phyloP scores from a whole-genome alignment of 2,888 invertebrate genomes.

The Philopedon plagiatum region DNA sequence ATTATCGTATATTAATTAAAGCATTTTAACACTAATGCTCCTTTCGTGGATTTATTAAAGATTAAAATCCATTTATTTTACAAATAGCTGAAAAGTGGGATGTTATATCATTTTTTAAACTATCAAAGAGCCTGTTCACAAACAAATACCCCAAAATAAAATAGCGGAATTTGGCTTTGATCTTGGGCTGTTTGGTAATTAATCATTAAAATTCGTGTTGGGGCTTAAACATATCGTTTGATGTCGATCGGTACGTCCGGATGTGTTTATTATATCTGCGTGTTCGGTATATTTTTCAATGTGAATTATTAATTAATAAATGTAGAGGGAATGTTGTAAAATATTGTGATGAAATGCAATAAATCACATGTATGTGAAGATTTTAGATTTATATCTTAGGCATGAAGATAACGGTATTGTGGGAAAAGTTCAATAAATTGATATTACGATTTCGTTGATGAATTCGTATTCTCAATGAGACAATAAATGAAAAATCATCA shows the following conservation, averaged over 20 bases:
- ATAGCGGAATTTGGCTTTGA: conserved; percentile 3
- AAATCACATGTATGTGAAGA: neutral
- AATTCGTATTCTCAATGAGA: no score
- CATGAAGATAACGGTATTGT: no score
- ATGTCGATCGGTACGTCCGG: conserved; percentile 28
- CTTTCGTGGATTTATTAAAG: no score
- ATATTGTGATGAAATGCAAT: conserved; percentile 1
- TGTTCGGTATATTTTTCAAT: conserved; percentile 38
- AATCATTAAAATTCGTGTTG: conserved; percentile 18
- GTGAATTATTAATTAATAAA: conserved; percentile 28
- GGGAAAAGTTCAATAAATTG: no score
- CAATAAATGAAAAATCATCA: no score
- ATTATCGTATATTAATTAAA: no score
- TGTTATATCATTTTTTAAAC: conserved; percentile 4
- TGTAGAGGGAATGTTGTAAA: neutral
- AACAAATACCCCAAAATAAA: conserved; percentile 18
- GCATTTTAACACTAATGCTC: no score
- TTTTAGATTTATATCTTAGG: no score
- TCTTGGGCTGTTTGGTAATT: conserved; percentile 10
- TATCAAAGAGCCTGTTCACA: neutral
- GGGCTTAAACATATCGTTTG: conserved; percentile 34
- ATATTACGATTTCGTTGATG: no score
- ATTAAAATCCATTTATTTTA: neutral
- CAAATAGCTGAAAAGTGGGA: neutral
- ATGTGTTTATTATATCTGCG: conserved; percentile 39